Conservation (phyloP, 2,797 vertebrate genomes). For the Phaenicophaeus curvirostris region DNA sequence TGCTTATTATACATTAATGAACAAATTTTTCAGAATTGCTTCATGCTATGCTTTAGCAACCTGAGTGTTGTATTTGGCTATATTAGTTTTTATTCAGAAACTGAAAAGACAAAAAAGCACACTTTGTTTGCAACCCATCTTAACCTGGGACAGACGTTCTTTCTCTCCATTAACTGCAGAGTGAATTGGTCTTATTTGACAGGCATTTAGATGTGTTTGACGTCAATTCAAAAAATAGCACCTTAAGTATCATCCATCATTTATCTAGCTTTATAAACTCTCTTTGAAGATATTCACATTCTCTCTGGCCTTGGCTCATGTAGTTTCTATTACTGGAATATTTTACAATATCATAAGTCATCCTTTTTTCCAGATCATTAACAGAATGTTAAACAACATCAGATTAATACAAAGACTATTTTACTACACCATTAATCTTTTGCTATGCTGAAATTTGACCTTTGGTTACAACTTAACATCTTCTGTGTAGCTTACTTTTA, state of each 20-base stretch:
- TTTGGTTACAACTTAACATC: background rate
- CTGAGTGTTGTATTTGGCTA: background rate
- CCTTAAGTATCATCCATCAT: background rate
- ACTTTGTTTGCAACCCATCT: background rate
- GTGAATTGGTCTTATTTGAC: background rate
- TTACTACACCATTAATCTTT: background rate
- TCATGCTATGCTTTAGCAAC: background rate
- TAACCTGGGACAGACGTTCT: background rate
- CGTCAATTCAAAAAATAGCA: background rate
- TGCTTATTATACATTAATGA: background rate
- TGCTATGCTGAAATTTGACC: background rate
- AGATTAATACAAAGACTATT: background rate
- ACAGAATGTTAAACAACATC: background rate
- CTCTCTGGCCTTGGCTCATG: background rate
- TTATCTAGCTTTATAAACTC: background rate
- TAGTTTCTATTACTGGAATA: background rate
- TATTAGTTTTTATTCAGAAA: background rate
- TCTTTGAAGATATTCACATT: background rate
- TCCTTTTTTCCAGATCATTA: conserved; percentile 9
- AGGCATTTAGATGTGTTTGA: background rate
- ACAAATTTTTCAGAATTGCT: background rate
- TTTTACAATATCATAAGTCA: background rate
- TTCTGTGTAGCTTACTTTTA: background rate
- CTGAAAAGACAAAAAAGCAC: background rate
- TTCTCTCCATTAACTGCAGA: background rate